Percentiles rank a stretch among this genome's conserved stretches.
phyloP scores from a whole-genome alignment of 2,113 vertebrate species.

The Chamaetylas fuelleborni region DNA sequence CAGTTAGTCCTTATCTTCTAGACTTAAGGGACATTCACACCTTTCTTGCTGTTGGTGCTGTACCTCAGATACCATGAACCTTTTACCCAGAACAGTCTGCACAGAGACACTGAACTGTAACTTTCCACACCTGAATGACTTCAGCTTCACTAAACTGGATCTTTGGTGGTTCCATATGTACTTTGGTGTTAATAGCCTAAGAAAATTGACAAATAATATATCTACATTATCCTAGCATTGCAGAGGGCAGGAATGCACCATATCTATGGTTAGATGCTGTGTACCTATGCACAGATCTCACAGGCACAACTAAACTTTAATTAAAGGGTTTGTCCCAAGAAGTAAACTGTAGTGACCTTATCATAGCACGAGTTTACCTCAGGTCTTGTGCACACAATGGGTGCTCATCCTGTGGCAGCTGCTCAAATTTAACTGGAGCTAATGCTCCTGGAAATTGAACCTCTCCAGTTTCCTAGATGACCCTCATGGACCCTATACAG shows the following conservation, averaged over 20 bases:
- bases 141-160: background rate
- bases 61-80: background rate
- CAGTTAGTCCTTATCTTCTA: background rate
- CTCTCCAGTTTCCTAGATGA: background rate
- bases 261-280: background rate
- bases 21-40: background rate
- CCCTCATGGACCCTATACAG: background rate
- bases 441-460: background rate
- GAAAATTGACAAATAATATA: background rate
- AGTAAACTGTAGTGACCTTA: background rate
- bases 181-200: background rate
- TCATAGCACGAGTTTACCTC: background rate
- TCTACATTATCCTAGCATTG: background rate
- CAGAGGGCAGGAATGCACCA: accelerated
- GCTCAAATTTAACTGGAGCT: background rate
- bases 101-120: background rate
- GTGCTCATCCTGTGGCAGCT: background rate
- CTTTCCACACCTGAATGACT: background rate
- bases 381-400: accelerated
- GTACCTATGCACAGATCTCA: background rate
- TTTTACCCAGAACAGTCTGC: background rate
- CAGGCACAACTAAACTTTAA: background rate
- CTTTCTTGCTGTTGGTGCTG: background rate
- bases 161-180: background rate
- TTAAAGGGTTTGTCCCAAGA: background rate